Percentiles rank a stretch among this genome's conserved stretches.
Evolutionary conservation across 2,888 invertebrate species (phyloP).

Genomic region (Xestia sexstrigata): DNA sequence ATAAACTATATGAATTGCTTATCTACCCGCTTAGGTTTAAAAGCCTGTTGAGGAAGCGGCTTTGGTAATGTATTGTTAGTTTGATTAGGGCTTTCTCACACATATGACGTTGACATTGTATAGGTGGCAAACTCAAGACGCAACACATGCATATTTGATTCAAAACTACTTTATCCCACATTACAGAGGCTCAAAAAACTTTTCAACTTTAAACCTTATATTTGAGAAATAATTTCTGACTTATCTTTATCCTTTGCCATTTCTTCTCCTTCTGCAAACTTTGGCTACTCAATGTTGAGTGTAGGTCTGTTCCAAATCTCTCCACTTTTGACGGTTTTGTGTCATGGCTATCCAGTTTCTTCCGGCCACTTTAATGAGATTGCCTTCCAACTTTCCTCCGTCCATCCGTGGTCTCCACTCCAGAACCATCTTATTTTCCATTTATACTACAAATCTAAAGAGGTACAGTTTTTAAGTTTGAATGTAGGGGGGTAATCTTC

Average conservation of each 20-base stretch:
- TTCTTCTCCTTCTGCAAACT: not conserved
- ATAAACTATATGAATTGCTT: slow-evolving; percentile 47
- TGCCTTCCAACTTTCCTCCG: not conserved
- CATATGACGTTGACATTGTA: not conserved
- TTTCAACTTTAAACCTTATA: not conserved
- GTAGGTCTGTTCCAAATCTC: not conserved
- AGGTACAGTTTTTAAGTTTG: not conserved
- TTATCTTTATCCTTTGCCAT: not conserved
- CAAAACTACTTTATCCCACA: not conserved
- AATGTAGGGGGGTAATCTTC: not conserved
- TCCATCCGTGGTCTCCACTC: not conserved
- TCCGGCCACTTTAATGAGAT: not conserved
- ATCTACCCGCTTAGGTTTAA: slow-evolving; percentile 33
- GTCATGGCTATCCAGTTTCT: not conserved
- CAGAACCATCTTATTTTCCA: not conserved
- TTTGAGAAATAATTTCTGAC: not conserved
- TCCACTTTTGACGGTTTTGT: not conserved
- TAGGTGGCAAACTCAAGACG: not conserved
- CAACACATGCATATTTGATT: not conserved
- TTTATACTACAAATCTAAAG: not conserved
- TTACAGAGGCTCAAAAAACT: not conserved
- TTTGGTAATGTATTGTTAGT: slow-evolving; percentile 25
- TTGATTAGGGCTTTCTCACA: slow-evolving; percentile 24
- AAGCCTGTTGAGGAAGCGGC: slow-evolving; percentile 32
- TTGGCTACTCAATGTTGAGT: not conserved